Conservation (phyloP, 2,888 invertebrate species). For the Dryobotodes eremita region DNA sequence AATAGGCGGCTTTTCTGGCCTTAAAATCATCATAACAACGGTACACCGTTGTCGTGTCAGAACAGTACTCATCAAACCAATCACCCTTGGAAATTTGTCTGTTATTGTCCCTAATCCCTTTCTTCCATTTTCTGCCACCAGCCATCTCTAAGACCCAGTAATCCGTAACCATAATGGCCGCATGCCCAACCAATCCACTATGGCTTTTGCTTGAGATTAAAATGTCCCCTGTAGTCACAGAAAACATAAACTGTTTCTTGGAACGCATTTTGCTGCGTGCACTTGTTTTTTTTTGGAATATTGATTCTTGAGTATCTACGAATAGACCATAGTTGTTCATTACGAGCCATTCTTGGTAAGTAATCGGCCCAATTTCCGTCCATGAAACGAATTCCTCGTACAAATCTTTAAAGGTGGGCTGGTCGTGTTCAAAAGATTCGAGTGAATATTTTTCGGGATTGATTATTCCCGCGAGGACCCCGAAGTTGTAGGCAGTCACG, state of each 20-base stretch:
- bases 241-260: slow-evolving; percentile 75
- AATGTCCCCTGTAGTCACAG: slow-evolving; percentile 76
- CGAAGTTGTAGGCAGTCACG: slow-evolving; percentile 71
- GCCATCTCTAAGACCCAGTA: slow-evolving; percentile 79
- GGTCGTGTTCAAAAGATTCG: slow-evolving; percentile 76
- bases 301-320: slow-evolving; percentile 77
- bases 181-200: slow-evolving; percentile 76
- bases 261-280: slow-evolving; percentile 71
- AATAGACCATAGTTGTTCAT: slow-evolving; percentile 81
- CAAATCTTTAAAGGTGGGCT: slow-evolving; percentile 76
- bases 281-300: slow-evolving; percentile 75
- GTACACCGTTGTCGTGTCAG: slow-evolving; percentile 77
- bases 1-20: slow-evolving; percentile 73
- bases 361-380: slow-evolving; percentile 72
- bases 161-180: slow-evolving; percentile 79
- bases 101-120: slow-evolving; percentile 76
- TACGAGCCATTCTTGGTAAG: slow-evolving; percentile 81
- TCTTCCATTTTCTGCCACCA: slow-evolving; percentile 72
- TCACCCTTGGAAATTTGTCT: slow-evolving; percentile 73
- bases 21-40: slow-evolving; percentile 70
- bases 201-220: slow-evolving; percentile 72
- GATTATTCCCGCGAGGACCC: slow-evolving; percentile 80
- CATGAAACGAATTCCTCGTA: slow-evolving; percentile 72
- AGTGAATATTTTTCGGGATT: slow-evolving; percentile 80
- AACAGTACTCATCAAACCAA: slow-evolving; percentile 77